Conservation (phyloP, 2,797 vertebrate genomes). For the Enteromius unitaeniatus region DNA sequence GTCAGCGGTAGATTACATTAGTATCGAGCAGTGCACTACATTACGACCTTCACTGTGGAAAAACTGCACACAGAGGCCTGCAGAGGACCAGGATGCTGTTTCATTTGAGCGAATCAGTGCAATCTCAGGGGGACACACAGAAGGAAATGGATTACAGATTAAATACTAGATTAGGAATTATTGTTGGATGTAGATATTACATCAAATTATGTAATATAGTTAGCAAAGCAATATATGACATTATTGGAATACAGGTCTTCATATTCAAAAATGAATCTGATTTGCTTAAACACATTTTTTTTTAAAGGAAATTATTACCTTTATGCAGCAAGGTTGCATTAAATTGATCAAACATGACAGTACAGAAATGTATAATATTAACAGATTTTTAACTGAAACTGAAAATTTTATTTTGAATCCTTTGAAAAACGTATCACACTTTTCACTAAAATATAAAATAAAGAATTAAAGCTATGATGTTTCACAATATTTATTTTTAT, state of each 20-base stretch:
- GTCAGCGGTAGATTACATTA: slow-evolving; percentile 86
- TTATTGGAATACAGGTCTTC: background rate
- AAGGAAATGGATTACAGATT: slow-evolving; percentile 15
- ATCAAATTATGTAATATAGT: slow-evolving; percentile 2
- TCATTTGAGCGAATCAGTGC: slow-evolving; percentile 27
- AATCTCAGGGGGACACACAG: background rate
- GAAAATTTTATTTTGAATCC: background rate
- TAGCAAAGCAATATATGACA: background rate
- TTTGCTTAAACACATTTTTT: background rate
- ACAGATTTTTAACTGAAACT: background rate
- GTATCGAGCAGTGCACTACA: slow-evolving; percentile 84
- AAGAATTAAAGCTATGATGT: background rate
- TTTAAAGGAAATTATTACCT: background rate
- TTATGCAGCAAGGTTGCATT: background rate
- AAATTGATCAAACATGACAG: background rate
- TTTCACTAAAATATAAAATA: background rate
- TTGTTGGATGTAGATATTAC: too few species aligned
- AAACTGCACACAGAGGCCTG: slow-evolving; percentile 66
- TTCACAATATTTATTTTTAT: background rate
- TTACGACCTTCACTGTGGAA: slow-evolving; percentile 87
- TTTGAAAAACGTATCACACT: too few species aligned
- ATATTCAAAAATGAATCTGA: background rate
- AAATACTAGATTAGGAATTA: slow-evolving; percentile 4
- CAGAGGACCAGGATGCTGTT: slow-evolving; percentile 14
- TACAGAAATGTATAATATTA: background rate